These are phyloP conservation scores for Lingula anatina DNA, from an alignment of 2,888 invertebrate species.

Conservation along the genomic window DNA sequence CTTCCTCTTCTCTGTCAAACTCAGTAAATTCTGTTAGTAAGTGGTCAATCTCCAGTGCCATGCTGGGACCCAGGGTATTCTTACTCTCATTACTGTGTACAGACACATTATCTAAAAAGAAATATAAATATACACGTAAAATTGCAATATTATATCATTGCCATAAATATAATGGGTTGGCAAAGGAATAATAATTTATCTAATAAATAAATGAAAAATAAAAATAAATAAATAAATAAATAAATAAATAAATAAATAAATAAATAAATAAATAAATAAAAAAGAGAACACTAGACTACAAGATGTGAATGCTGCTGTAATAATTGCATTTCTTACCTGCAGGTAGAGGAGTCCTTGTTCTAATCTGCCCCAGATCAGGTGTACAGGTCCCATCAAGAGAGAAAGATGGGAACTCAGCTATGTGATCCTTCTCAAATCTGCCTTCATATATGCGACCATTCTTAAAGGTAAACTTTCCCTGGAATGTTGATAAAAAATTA, in stretches of 20 bases:
- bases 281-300: too few relatives aligned
- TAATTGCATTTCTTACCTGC: constrained; percentile 25
- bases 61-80: constrained; percentile 50
- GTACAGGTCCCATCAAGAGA: constrained; percentile 41
- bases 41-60: constrained; percentile 46
- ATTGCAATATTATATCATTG: too few relatives aligned
- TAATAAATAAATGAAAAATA: too few relatives aligned
- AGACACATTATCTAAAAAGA: constrained; percentile 36
- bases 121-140: too few relatives aligned
- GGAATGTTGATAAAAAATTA: constrained; percentile 9
- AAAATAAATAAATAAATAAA: too few relatives aligned
- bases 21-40: constrained; percentile 36
- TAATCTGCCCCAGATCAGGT: constrained; percentile 41
- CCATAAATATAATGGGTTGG: too few relatives aligned
- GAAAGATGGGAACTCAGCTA: constrained; percentile 48
- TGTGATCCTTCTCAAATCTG: constrained; percentile 49
- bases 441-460: constrained; percentile 52
- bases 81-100: constrained; percentile 48
- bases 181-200: too few relatives aligned
- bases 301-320: too few relatives aligned
- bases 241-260: too few relatives aligned
- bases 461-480: constrained; percentile 52
- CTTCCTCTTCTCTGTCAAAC: constrained; percentile 41
- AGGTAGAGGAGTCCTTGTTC: constrained; percentile 46
- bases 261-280: too few relatives aligned